These are phyloP conservation scores for Falcunculus frontatus DNA, from an alignment of 2,113 vertebrate genomes.

Conservation along the genomic window DNA sequence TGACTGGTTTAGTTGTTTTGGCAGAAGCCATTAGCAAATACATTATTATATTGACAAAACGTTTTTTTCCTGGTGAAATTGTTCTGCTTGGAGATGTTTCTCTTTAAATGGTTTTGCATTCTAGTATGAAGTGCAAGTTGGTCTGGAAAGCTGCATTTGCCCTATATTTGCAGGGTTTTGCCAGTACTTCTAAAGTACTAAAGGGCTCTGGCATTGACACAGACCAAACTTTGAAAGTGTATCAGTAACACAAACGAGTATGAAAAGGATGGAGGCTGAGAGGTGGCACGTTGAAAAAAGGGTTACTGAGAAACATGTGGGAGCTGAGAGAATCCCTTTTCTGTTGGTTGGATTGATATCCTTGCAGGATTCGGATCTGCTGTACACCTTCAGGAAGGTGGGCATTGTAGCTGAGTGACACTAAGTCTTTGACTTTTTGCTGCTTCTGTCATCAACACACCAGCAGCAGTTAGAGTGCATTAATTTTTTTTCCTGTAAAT, in stretches of 20 bases:
- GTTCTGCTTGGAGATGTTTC: background rate
- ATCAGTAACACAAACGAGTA: background rate
- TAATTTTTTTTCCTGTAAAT: background rate
- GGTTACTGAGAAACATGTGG: background rate
- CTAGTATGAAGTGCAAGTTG: background rate
- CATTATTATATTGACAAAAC: background rate
- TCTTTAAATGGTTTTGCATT: background rate
- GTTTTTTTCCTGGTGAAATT: background rate
- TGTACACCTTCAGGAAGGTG: background rate
- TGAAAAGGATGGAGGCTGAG: background rate
- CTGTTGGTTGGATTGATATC: background rate
- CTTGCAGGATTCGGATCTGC: background rate
- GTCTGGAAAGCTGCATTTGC: background rate
- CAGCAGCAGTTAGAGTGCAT: background rate
- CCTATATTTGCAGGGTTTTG: background rate
- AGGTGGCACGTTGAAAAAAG: background rate
- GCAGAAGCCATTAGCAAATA: background rate
- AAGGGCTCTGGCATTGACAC: background rate
- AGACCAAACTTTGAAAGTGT: background rate
- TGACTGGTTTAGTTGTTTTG: background rate
- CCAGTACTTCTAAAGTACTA: background rate
- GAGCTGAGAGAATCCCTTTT: background rate
- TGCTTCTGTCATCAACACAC: background rate
- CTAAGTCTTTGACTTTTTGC: background rate
- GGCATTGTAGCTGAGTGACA: background rate